Base-by-base conservation (phyloP, 1,140 invertebrate genomes). In the Macrocentrus cingulum region DNA sequence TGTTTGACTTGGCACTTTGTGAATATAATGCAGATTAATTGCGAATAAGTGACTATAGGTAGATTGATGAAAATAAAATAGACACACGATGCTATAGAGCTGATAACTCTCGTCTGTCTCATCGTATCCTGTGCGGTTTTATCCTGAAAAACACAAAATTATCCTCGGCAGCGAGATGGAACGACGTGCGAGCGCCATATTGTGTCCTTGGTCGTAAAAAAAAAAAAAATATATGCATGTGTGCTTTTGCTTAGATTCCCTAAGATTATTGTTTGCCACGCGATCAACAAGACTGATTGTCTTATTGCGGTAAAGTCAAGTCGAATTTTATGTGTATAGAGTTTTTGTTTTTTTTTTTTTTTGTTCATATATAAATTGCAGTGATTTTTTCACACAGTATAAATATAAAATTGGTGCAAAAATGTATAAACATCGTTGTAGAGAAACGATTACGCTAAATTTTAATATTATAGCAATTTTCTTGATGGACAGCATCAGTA, bases 81-180 rank as follows among this genome's bases (percentile, higher is more conserved):
- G 13, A 45, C 45, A 41, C 42, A 54, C 41, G 36, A 46, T 39
- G 45, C 50, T 45, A n/a, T n/a, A 55, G 37, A 36, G 18, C 8
- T 34, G 15, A 51, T 51, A 51, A 51, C 25, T 51, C 32, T 29
- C 19, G 16, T 37, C n/a, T 51, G 49, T 51, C 49, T 48, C 52
- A 55, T 62, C 63, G 56, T 65, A 51, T 51, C 67, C 59, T 62
- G 68, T 63, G 65, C 64, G 64, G n/a, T 68, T 62, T 74, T 71
- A 68, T 74, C 71, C 71, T 76, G 72, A 65, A 71, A 29, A 4
- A 74, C 71, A 65, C 65, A 67, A 69, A 62, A 80, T 80, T 80
- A 80, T 80, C 74, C 75, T 70, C 75, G 70, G 65, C 76, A 80
- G 68, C 77, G 76, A 77, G 71, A 76, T 70, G 75, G 76, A 80